Evolutionary conservation across 2,113 vertebrate species (phyloP).

Genomic region (Spea multiplicata): DNA sequence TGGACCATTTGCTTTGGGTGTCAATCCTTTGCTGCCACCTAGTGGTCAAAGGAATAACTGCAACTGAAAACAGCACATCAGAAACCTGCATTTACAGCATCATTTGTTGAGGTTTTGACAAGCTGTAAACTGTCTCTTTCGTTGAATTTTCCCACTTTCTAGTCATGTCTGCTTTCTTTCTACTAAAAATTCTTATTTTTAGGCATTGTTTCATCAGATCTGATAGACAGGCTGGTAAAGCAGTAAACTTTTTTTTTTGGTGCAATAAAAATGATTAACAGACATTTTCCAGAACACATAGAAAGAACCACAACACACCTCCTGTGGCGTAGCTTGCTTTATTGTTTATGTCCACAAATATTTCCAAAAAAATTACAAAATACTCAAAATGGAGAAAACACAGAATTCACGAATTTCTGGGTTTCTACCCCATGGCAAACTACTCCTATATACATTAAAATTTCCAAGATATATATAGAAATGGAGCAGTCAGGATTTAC

Average conservation of each 20-base stretch:
- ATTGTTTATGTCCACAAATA: constrained; percentile 99
- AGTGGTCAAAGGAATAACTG: background rate
- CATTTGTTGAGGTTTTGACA: too few species aligned
- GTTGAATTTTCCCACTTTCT: too few species aligned
- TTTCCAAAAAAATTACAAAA: constrained; percentile 99
- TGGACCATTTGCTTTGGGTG: background rate
- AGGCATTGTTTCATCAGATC: too few species aligned
- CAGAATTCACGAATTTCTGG: constrained; percentile 98
- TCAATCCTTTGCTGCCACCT: background rate
- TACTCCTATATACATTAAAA: constrained; percentile 99
- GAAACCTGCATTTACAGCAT: too few species aligned
- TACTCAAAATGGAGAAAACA: constrained; percentile 99
- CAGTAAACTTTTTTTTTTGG: too few species aligned
- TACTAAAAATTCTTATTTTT: too few species aligned
- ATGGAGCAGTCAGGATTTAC: constrained; percentile 93
- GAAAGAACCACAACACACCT: too few species aligned
- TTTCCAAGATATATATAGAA: constrained; percentile 98
- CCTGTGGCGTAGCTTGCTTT: constrained; percentile 98
- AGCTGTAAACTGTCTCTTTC: too few species aligned
- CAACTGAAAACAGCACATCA: background rate
- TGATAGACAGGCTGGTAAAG: too few species aligned
- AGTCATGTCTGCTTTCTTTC: too few species aligned
- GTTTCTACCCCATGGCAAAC: constrained; percentile 98
- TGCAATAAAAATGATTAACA: too few species aligned
- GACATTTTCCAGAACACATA: too few species aligned